Evolutionary conservation across 2,797 vertebrate species (phyloP).

Genomic region (Phalanger gymnotis): DNA sequence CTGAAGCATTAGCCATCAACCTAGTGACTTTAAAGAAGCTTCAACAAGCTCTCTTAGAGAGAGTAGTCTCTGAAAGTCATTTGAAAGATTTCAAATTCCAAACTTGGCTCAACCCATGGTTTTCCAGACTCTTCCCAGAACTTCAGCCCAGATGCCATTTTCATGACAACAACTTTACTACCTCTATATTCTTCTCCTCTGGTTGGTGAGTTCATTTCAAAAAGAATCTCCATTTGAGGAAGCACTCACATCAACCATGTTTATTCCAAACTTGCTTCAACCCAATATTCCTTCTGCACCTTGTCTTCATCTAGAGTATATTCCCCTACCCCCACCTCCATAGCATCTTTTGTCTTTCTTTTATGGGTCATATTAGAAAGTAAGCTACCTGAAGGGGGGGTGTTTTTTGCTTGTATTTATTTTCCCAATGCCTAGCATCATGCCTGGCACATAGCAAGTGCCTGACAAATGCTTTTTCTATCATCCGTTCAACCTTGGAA

Average conservation of each 20-base stretch:
- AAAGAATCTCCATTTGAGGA: background rate
- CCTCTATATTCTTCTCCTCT: background rate
- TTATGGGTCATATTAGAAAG: background rate
- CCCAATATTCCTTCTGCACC: background rate
- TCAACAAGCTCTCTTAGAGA: background rate
- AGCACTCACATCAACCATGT: background rate
- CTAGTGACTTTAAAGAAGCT: background rate
- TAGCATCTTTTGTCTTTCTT: background rate
- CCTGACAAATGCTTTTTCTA: background rate
- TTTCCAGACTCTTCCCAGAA: background rate
- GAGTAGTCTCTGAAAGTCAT: background rate
- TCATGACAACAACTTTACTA: background rate
- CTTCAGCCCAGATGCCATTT: background rate
- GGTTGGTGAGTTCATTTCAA: background rate
- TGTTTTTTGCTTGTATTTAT: background rate
- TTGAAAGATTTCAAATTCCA: background rate
- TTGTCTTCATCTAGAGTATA: background rate
- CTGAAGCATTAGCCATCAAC: background rate
- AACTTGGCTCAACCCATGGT: accelerated
- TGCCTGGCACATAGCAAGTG: background rate
- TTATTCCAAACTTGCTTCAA: background rate
- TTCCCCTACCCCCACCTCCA: background rate
- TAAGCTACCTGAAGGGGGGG: background rate
- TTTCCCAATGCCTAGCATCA: background rate
- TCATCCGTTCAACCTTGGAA: background rate